Evolutionary conservation across 1,140 invertebrate species (phyloP).

Genomic region (Pseudomyrmex concolor): DNA sequence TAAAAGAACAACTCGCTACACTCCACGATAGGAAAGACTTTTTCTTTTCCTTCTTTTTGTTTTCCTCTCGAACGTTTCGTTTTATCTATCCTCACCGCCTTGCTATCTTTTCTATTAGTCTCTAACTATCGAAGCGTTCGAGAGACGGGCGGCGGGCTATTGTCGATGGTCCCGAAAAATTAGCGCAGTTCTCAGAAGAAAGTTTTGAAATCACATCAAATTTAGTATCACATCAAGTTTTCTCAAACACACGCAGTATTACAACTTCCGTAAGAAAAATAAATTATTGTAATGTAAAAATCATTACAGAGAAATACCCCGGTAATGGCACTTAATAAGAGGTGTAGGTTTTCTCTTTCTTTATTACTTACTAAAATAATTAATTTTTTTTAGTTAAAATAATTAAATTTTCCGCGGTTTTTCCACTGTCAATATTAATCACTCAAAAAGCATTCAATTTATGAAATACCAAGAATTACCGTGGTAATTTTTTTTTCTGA

Average conservation of each 20-base stretch:
- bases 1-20: constrained; percentile 58
- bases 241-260: constrained; percentile 5
- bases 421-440: constrained; percentile 21
- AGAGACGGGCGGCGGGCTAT: background rate
- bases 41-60: constrained; percentile 35
- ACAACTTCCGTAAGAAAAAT: constrained; percentile 1
- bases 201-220: constrained; percentile 22
- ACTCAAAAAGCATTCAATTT: constrained; percentile 23
- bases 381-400: constrained; percentile 31
- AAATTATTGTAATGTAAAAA: background rate
- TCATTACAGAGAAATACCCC: background rate
- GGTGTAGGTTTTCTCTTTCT: background rate
- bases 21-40: constrained; percentile 55
- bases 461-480: background rate
- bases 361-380: constrained; percentile 25
- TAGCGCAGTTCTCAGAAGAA: background rate
- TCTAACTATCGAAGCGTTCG: constrained; percentile 27
- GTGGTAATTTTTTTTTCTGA: background rate
- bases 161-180: constrained; percentile 21
- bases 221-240: too few relatives aligned
- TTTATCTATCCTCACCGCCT: constrained; percentile 49
- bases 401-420: constrained; percentile 15
- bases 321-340: background rate
- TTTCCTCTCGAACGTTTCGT: constrained; percentile 26
- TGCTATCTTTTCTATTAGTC: constrained; percentile 55